These are phyloP conservation scores for Cataglyphis rosenhaueri DNA, from an alignment of 2,888 invertebrate genomes.

Conservation along the genomic window DNA sequence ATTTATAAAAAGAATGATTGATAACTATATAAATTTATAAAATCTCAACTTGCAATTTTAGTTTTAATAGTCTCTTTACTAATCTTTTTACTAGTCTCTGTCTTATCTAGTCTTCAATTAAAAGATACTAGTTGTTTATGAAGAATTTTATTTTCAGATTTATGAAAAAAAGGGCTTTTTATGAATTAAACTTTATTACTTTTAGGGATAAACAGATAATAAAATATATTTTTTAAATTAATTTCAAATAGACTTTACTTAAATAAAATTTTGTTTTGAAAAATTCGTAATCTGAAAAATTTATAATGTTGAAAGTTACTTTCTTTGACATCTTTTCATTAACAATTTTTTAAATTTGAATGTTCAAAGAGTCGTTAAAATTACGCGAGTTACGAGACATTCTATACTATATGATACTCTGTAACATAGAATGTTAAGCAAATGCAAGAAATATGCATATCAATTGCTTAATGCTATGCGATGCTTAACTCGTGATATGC, in stretches of 20 bases:
- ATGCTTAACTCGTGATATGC: not conserved
- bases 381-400: not conserved
- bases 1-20: slow-evolving; percentile 3
- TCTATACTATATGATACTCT: not conserved
- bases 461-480: not conserved
- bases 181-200: not conserved
- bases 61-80: not conserved
- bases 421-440: slow-evolving; percentile 47
- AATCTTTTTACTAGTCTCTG: not conserved
- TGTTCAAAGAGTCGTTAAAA: not conserved
- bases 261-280: not conserved
- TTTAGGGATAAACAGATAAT: not conserved
- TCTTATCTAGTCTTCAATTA: too few relatives aligned
- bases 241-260: not conserved
- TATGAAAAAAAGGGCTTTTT: not conserved
- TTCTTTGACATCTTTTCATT: not conserved
- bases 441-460: slow-evolving; percentile 36
- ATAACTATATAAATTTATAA: not conserved
- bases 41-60: not conserved
- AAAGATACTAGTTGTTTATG: not conserved
- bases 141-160: not conserved
- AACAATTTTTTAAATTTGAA: not conserved
- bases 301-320: not conserved
- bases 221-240: not conserved
- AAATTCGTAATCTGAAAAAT: not conserved